These are phyloP conservation scores for Drosophila yakuba DNA, from an alignment of 1,140 invertebrate genomes.

Conservation along the genomic window DNA sequence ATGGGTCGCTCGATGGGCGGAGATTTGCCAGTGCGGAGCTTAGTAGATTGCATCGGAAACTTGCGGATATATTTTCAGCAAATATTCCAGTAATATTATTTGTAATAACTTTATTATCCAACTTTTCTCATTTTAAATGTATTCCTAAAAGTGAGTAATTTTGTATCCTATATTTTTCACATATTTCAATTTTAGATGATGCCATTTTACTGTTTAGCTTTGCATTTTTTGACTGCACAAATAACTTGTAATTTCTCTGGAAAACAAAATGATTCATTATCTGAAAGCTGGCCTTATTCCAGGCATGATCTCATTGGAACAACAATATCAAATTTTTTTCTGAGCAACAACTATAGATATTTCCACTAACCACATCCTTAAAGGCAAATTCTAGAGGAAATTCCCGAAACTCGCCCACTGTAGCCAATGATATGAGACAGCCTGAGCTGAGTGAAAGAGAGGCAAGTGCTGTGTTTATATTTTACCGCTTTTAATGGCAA, in stretches of 20 bases:
- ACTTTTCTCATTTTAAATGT: no score
- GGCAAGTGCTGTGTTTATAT: slow-evolving; percentile 1
- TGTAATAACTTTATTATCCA: not conserved
- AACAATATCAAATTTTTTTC: not conserved
- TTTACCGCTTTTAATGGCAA: slow-evolving; percentile 50
- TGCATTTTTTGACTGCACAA: not conserved
- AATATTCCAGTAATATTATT: no score
- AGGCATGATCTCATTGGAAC: slow-evolving; percentile 9
- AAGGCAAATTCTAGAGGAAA: not conserved
- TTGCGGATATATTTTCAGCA: not conserved
- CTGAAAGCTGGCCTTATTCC: slow-evolving; percentile 2
- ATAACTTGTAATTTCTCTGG: not conserved
- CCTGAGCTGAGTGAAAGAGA: not conserved
- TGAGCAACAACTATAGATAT: not conserved
- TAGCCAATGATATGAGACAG: slow-evolving; percentile 11
- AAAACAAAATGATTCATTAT: slow-evolving; percentile 8
- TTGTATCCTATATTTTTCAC: no score
- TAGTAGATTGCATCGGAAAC: not conserved
- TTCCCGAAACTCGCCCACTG: not conserved
- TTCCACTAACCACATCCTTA: slow-evolving; percentile 6
- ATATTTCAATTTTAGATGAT: not conserved
- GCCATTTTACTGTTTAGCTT: not conserved
- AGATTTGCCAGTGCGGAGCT: slow-evolving; percentile 5
- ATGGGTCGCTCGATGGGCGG: slow-evolving; percentile 26
- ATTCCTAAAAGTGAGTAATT: no score